These are phyloP conservation scores for Heliothis subflexa DNA, from an alignment of 1,140 invertebrate genomes.

Conservation along the genomic window DNA sequence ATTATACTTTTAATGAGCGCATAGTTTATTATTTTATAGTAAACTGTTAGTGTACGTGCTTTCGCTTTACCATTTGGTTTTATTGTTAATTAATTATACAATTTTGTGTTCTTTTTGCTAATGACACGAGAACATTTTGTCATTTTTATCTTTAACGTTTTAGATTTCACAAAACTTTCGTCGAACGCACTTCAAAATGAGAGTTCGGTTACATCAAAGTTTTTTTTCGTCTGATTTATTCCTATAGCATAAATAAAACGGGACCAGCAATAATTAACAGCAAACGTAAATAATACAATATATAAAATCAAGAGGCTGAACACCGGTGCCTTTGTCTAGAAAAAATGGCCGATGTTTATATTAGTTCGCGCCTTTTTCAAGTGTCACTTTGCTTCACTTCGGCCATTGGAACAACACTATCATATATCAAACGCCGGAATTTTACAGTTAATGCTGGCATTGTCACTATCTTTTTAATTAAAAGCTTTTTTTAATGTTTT, in stretches of 20 bases:
- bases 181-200: not conserved
- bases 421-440: conserved; percentile 83
- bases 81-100: not conserved
- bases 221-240: conserved; percentile 10
- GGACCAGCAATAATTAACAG: conserved; percentile 27
- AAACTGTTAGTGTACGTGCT: not conserved
- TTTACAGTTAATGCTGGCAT: conserved; percentile 63
- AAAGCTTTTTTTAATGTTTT: conserved; percentile 79
- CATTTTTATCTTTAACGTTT: too few species aligned
- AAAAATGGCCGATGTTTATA: conserved; percentile 78
- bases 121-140: not conserved
- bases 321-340: conserved; percentile 67
- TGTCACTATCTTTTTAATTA: conserved; percentile 84
- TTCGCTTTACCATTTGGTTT: not conserved
- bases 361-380: conserved; percentile 84
- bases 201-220: conserved; percentile 37
- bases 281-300: conserved; percentile 40
- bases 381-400: conserved; percentile 84
- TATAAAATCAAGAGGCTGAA: conserved; percentile 53
- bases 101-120: not conserved
- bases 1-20: conserved; percentile 11
- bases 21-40: not conserved
- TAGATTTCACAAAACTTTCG: not conserved
- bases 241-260: conserved; percentile 34
- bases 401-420: conserved; percentile 81